Evolutionary conservation across 2,797 vertebrate genomes (phyloP).

Genomic region (Clarias platycephalus): DNA sequence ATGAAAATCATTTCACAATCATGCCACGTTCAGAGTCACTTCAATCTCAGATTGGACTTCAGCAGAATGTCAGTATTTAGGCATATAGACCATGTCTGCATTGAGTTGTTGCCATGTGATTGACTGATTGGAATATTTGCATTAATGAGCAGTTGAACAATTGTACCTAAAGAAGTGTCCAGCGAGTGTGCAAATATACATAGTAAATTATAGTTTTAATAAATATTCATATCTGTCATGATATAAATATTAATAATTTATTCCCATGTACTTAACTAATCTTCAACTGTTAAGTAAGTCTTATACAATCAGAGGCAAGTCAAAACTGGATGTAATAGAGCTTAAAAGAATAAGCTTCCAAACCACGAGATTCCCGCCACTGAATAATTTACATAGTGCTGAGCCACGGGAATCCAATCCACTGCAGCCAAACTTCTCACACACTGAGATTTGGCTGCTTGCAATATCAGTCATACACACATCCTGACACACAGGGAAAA

Average conservation of each 20-base stretch:
- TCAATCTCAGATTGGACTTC: no score
- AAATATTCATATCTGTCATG: neutral
- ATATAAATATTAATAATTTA: neutral
- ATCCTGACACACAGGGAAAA: slow-evolving; percentile 20
- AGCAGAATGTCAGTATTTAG: no score
- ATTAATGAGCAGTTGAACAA: neutral
- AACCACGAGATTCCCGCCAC: slow-evolving; percentile 47
- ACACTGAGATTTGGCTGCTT: slow-evolving; percentile 36
- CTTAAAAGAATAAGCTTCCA: slow-evolving; percentile 50
- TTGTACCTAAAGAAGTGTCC: no score
- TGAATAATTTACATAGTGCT: slow-evolving; percentile 64
- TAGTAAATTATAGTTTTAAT: neutral
- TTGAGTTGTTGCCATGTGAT: no score
- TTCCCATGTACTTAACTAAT: slow-evolving; percentile 4
- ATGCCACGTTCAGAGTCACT: no score
- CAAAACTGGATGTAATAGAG: slow-evolving; percentile 23
- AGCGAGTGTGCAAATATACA: no score
- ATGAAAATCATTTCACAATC: no score
- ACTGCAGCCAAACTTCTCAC: slow-evolving; percentile 48
- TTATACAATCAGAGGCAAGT: slow-evolving; percentile 9
- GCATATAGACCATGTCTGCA: no score
- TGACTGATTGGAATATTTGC: neutral
- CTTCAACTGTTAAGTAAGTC: neutral
- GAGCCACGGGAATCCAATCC: slow-evolving; percentile 61
- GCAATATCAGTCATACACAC: slow-evolving; percentile 19